Percentiles rank a stretch among this genome's conserved stretches.
These are phyloP conservation scores for Conus canariensis DNA, from an alignment of 2,888 invertebrate genomes.

Conservation along the genomic window DNA sequence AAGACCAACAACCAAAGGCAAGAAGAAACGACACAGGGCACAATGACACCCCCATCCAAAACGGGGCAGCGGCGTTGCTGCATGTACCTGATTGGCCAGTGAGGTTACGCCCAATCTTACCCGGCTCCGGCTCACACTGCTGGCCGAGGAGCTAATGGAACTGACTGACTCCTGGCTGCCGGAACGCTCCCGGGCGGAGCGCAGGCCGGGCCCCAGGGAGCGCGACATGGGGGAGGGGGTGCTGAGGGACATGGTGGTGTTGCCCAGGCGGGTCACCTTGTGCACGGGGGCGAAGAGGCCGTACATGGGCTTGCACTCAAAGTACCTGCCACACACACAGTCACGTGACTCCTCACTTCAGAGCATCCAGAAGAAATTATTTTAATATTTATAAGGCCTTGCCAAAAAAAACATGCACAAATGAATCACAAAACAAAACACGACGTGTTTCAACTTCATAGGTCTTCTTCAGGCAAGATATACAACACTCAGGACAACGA, in stretches of 20 bases:
- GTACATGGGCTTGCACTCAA: slow-evolving; percentile 92
- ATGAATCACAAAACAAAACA: too few relatives aligned
- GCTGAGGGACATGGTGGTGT: slow-evolving; percentile 47
- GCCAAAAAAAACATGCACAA: too few relatives aligned
- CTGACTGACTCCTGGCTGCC: slow-evolving; percentile 90
- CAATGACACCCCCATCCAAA: background rate
- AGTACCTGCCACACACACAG: slow-evolving; percentile 85
- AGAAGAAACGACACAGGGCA: background rate
- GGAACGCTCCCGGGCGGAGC: slow-evolving; percentile 71
- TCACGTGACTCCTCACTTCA: background rate
- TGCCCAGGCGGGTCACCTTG: slow-evolving; percentile 83
- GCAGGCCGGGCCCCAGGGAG: slow-evolving; percentile 64
- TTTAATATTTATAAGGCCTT: too few relatives aligned
- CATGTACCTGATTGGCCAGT: slow-evolving; percentile 79
- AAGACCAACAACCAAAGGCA: background rate
- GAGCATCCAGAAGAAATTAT: too few relatives aligned
- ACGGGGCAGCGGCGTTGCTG: slow-evolving; percentile 58
- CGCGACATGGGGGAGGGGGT: slow-evolving; percentile 62
- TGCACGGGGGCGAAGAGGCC: slow-evolving; percentile 95
- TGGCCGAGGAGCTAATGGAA: slow-evolving; percentile 85
- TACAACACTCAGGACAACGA: too few relatives aligned
- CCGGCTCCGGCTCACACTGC: slow-evolving; percentile 81
- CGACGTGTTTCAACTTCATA: too few relatives aligned
- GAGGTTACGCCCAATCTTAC: slow-evolving; percentile 89
- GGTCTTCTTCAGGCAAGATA: too few relatives aligned